phyloP scores from a whole-genome alignment of 2,797 vertebrate species.

The Poecilia gillii region DNA sequence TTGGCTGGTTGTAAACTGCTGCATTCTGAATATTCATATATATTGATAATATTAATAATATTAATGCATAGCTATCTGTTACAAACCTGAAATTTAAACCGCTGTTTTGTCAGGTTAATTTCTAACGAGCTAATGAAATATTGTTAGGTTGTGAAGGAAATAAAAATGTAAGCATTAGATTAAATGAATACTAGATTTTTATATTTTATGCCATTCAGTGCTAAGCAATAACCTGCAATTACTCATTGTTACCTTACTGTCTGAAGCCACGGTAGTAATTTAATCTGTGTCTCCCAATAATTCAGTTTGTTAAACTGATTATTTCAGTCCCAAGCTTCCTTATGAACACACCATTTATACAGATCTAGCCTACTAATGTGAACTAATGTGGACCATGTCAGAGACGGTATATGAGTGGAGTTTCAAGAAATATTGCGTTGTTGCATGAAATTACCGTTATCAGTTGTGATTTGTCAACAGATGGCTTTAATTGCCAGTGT shows the following conservation, averaged over 20 bases:
- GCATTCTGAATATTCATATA: background rate
- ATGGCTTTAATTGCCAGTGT: background rate
- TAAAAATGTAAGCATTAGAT: background rate
- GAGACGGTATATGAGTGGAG: background rate
- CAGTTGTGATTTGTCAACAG: background rate
- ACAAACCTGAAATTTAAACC: background rate
- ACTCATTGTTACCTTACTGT: background rate
- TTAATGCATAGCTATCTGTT: background rate
- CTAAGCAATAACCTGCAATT: background rate
- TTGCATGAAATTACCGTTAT: background rate
- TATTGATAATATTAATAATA: background rate
- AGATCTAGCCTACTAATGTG: background rate
- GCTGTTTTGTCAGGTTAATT: background rate
- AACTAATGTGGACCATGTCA: background rate
- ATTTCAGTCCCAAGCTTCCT: conserved; percentile 1
- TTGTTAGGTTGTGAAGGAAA: background rate
- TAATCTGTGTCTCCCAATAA: background rate
- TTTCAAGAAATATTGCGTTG: conserved; percentile 1
- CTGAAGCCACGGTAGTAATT: background rate
- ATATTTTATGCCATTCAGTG: background rate
- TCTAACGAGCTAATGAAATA: background rate
- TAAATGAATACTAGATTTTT: background rate
- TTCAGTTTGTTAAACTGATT: background rate
- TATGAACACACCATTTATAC: conserved; percentile 3
- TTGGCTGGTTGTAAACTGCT: background rate